Base-by-base conservation (phyloP, 2,888 invertebrate species). In the Dryadula phaetusa region DNA sequence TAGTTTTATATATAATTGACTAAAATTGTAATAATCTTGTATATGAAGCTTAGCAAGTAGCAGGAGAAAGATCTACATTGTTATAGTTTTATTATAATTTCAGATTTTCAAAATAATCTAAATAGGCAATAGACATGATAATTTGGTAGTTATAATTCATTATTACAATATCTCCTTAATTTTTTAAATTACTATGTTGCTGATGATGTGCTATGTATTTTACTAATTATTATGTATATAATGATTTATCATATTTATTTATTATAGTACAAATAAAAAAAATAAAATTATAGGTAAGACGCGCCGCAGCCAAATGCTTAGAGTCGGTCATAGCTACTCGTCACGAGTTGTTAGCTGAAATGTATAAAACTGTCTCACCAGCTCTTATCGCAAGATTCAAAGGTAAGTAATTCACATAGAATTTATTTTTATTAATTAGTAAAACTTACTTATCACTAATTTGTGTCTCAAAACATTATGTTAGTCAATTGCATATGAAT, bases 241-340 rank as follows among this genome's bases (percentile, higher is more conserved):
- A 6, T 28, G 3, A 28, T 4, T 28, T 28, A 40, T 5, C 40
- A 40, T n/a, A n/a, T 40, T n/a, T 40, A n/a, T 40, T 14, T 14
- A 52, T 37, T 42, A 2, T 14, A 40, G 18, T 20, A 12, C 40
- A 40, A 10, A 22, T 42, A 22, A 22, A 16, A 10, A 28, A 7
- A 34, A 18, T 20, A 14, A 52, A 28, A 10, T 49, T 52, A 16
- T 66, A 92, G 92, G 93, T 97, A 10, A 94, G 99, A 42, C 95
- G 99, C 47, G 97, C 99, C 0, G 98, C 99, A 5, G 99, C 99
- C 0, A 99, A 99, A 88, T 99, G 99, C 81, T 92, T 99, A 18
- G 99, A 99, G 87, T 98, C 99, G 0, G 95, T 99, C 37, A 97
- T 99, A 72, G 94, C 96, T 1, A 99, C 98, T 0, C 95, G 99